Percentiles rank a stretch among this genome's conserved stretches.
Evolutionary conservation across 2,797 vertebrate genomes (phyloP).

Genomic region (Acipenser transmontanus): DNA sequence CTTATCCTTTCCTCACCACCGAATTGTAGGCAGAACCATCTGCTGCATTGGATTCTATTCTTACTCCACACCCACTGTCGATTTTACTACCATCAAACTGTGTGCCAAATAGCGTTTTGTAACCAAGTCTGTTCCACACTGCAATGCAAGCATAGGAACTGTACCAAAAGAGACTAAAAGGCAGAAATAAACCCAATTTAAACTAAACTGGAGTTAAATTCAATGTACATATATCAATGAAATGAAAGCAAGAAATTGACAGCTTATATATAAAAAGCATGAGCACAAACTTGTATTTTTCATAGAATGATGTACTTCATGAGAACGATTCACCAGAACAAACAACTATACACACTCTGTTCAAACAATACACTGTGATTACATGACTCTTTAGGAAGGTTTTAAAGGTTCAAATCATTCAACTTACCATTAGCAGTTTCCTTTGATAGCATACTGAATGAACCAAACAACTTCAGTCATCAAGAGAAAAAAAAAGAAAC

Average conservation of each 20-base stretch:
- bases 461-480: background rate
- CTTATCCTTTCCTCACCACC: background rate
- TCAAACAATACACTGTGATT: background rate
- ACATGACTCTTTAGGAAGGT: background rate
- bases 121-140: background rate
- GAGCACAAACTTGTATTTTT: too few relatives aligned
- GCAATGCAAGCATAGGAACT: too few relatives aligned
- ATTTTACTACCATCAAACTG: background rate
- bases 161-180: too few relatives aligned
- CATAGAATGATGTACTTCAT: too few relatives aligned
- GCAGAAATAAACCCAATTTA: too few relatives aligned
- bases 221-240: too few relatives aligned
- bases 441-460: background rate
- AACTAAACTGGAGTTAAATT: too few relatives aligned
- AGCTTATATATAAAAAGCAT: too few relatives aligned
- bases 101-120: background rate
- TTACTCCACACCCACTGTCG: background rate
- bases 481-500: background rate
- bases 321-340: too few relatives aligned
- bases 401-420: background rate
- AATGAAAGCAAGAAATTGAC: too few relatives aligned
- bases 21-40: background rate
- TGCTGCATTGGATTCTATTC: background rate
- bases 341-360: too few relatives aligned
- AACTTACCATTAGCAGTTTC: background rate